These are phyloP conservation scores for Empis livida DNA, from an alignment of 2,888 invertebrate genomes.

Conservation along the genomic window DNA sequence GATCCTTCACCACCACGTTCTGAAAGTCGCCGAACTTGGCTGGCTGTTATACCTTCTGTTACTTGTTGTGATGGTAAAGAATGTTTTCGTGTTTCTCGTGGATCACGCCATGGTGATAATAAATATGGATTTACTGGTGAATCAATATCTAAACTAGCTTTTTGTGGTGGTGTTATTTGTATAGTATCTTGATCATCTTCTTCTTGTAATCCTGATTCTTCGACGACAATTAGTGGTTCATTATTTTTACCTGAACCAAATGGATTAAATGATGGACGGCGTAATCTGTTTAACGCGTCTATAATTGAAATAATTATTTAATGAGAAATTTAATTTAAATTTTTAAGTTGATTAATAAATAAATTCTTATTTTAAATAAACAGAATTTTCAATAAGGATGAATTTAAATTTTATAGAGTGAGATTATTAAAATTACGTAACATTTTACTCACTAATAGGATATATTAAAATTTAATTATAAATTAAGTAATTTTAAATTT, in stretches of 20 bases:
- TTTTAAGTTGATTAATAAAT: too few relatives aligned
- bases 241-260: constrained; percentile 39
- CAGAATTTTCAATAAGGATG: too few relatives aligned
- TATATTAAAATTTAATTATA: too few relatives aligned
- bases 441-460: too few relatives aligned
- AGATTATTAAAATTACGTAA: too few relatives aligned
- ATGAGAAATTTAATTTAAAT: too few relatives aligned
- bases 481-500: too few relatives aligned
- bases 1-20: constrained; percentile 65
- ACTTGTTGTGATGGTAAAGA: constrained; percentile 76
- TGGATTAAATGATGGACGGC: constrained; percentile 52
- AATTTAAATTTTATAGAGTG: too few relatives aligned
- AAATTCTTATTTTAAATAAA: too few relatives aligned
- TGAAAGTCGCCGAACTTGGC: constrained; percentile 70
- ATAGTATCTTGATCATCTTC: constrained; percentile 43
- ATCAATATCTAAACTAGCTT: constrained; percentile 57
- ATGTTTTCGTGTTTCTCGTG: constrained; percentile 61
- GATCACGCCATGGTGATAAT: constrained; percentile 67
- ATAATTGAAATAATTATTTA: too few relatives aligned
- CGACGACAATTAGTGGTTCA: constrained; percentile 72
- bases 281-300: constrained; percentile 37
- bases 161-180: constrained; percentile 39
- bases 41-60: constrained; percentile 73
- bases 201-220: constrained; percentile 56
- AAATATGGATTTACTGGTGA: constrained; percentile 71